A percentile compares a stretch with the other conserved stretches of the same genome.
phyloP scores from a whole-genome alignment of 2,113 vertebrate species.

The Scomber japonicus region DNA sequence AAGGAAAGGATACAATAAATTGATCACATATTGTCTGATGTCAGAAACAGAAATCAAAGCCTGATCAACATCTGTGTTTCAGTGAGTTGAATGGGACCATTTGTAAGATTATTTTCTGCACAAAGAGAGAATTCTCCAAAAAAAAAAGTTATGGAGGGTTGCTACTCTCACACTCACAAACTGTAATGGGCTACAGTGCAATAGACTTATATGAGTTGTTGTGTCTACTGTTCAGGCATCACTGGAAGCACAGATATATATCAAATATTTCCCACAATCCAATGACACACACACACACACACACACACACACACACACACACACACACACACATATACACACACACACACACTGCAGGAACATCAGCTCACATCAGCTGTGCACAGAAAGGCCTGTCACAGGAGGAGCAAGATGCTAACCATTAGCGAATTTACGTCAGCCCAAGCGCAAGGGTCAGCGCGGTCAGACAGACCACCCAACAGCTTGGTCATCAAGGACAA shows the following conservation, averaged over 20 bases:
- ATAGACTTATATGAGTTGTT: neutral
- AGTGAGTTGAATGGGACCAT: neutral
- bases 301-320: constrained; percentile 9
- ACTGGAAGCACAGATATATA: constrained; percentile 38
- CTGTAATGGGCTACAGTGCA: neutral
- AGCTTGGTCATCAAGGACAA: constrained; percentile 79
- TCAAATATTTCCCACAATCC: constrained; percentile 13
- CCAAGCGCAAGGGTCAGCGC: constrained; percentile 67
- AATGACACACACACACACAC: constrained; percentile 2
- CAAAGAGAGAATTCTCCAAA: too few species aligned
- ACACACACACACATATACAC: neutral
- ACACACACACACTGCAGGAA: constrained; percentile 20
- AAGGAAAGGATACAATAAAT: constrained; percentile 7
- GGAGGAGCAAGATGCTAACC: constrained; percentile 66
- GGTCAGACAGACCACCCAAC: constrained; percentile 82
- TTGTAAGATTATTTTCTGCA: neutral
- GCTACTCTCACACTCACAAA: neutral
- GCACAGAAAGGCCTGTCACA: constrained; percentile 64
- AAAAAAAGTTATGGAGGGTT: neutral
- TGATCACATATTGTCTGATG: neutral
- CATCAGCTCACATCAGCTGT: constrained; percentile 71
- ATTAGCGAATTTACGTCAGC: constrained; percentile 81
- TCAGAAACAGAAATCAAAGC: neutral
- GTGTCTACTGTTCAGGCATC: constrained; percentile 27
- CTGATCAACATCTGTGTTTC: neutral